Percentiles rank a stretch among this genome's conserved stretches.
Conservation (phyloP, 2,797 vertebrate genomes). For the Avahi laniger region DNA sequence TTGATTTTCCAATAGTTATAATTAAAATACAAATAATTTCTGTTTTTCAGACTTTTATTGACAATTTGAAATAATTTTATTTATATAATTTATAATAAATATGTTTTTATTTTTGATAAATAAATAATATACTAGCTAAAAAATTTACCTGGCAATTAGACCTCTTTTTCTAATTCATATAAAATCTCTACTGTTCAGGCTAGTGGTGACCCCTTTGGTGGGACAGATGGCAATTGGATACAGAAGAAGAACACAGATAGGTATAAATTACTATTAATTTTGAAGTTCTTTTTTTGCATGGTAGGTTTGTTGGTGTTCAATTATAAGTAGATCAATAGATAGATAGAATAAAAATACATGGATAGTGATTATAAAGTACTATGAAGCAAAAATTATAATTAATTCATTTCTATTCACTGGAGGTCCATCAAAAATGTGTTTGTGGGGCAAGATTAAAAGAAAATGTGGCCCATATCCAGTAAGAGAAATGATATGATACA, state of each 20-base stretch:
- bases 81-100: constrained; percentile 1
- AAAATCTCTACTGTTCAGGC: neutral
- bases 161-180: neutral
- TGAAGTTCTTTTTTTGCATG: neutral
- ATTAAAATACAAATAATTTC: neutral
- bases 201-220: neutral
- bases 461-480: neutral
- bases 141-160: neutral
- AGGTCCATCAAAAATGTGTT: neutral
- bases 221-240: neutral
- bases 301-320: neutral
- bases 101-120: neutral
- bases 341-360: neutral
- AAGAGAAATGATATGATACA: neutral
- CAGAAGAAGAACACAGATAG: neutral
- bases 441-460: neutral
- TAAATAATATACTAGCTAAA: neutral
- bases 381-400: neutral
- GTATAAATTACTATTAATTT: neutral
- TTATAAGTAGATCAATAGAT: neutral
- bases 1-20: neutral
- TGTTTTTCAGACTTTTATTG: neutral
- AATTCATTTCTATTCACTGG: neutral
- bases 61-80: neutral
- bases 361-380: neutral